A percentile compares a stretch with the other conserved stretches of the same genome.
Evolutionary conservation across 2,797 vertebrate species (phyloP).

Genomic region (Amphiprion clarkii): DNA sequence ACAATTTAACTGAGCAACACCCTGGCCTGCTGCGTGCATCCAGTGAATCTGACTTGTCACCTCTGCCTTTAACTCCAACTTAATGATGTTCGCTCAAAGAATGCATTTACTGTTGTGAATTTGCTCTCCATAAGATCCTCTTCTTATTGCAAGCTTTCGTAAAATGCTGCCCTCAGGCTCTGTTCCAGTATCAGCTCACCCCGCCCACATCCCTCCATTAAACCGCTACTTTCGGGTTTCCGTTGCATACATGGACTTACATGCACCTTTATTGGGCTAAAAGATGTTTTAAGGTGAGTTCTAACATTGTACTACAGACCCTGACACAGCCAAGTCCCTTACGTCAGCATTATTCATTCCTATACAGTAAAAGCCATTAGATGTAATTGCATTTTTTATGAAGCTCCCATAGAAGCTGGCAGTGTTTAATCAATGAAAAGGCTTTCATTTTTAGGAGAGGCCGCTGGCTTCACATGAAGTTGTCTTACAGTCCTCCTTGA

Average conservation of each 20-base stretch:
- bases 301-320: constrained; percentile 39
- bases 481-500: constrained; percentile 50
- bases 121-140: constrained; percentile 16
- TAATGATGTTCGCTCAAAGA: constrained; percentile 25
- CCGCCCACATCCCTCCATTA: constrained; percentile 40
- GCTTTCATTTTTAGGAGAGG: constrained; percentile 52
- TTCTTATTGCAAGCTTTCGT: constrained; percentile 30
- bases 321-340: constrained; percentile 28
- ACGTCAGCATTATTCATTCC: constrained; percentile 54
- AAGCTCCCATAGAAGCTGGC: constrained; percentile 41
- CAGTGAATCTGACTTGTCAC: constrained; percentile 23
- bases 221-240: constrained; percentile 34
- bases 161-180: constrained; percentile 44
- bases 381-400: constrained; percentile 75
- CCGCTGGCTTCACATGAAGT: constrained; percentile 42
- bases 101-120: constrained; percentile 39
- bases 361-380: constrained; percentile 56
- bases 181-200: constrained; percentile 42
- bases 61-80: constrained; percentile 27
- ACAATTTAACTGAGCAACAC: constrained; percentile 37
- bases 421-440: constrained; percentile 61
- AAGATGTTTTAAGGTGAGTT: constrained; percentile 30
- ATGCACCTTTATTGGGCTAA: constrained; percentile 9
- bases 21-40: constrained; percentile 4
- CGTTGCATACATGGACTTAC: constrained; percentile 20